Evolutionary conservation across 2,113 vertebrate species (phyloP).

Genomic region (Syngnathus scovelli): DNA sequence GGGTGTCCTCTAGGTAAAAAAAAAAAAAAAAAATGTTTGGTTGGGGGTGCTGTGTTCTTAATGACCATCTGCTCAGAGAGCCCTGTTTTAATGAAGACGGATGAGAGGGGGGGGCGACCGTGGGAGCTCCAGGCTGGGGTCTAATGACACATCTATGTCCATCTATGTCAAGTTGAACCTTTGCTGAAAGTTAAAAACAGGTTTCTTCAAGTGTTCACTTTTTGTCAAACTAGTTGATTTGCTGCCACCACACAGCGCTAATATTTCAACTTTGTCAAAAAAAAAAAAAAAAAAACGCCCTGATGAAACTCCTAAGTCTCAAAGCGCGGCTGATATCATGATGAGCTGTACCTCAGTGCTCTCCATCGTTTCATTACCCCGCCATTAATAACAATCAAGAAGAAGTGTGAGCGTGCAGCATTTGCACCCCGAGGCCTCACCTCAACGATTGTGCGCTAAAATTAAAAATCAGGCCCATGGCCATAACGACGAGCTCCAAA

Average conservation of each 20-base stretch:
- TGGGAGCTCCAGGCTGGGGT: conserved; percentile 61
- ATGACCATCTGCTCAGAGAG: conserved; percentile 73
- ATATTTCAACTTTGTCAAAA: background rate
- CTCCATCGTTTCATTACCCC: background rate
- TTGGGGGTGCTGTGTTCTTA: conserved; percentile 50
- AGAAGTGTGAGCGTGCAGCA: conserved; percentile 36
- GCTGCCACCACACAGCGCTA: background rate
- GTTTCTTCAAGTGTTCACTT: background rate
- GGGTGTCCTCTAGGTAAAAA: conserved; percentile 68
- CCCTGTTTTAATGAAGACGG: conserved; percentile 73
- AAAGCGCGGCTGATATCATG: background rate
- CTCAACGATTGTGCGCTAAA: conserved; percentile 42
- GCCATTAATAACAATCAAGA: background rate
- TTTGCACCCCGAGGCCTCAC: conserved; percentile 52
- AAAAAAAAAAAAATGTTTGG: conserved; percentile 21
- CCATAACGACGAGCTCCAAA: conserved; percentile 42
- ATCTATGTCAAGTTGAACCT: conserved; percentile 25
- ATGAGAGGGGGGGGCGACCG: conserved; percentile 60
- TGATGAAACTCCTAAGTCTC: background rate
- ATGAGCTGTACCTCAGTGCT: background rate
- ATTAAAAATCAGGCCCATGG: conserved; percentile 61
- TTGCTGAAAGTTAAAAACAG: background rate
- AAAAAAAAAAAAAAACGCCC: too few relatives aligned
- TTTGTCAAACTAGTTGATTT: background rate
- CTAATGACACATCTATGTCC: conserved; percentile 64